A percentile compares a stretch with the other conserved stretches of the same genome.
Conservation (phyloP, 1,140 invertebrate species). For the Brachionus rotundiformis region DNA sequence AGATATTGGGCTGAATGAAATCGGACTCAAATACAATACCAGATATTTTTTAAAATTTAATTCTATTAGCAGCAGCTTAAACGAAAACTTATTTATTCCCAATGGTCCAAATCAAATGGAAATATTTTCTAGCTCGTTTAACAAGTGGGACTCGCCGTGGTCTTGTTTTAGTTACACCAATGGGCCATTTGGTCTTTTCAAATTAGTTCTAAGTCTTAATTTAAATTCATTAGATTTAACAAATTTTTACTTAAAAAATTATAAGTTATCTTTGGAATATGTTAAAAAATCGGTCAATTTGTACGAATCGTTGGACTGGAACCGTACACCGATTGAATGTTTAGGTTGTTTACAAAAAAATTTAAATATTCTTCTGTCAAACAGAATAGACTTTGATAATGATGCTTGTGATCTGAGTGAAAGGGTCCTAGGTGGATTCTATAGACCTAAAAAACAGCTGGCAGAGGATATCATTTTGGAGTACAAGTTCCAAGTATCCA, state of each 20-base stretch:
- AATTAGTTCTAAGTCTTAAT: not conserved
- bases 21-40: not conserved
- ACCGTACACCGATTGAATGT: not conserved
- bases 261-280: not conserved
- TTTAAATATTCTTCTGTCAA: not conserved
- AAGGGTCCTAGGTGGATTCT: not conserved
- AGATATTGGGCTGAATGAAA: conserved; percentile 32
- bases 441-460: not conserved
- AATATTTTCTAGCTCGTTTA: not conserved
- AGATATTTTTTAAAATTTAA: conserved; percentile 37
- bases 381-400: not conserved
- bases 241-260: conserved; percentile 28
- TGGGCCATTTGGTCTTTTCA: conserved; percentile 13
- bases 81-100: conserved; percentile 13
- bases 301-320: conserved; percentile 7
- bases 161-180: conserved; percentile 17
- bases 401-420: not conserved
- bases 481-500: not conserved
- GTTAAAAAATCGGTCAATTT: conserved; percentile 41
- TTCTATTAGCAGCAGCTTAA: not conserved
- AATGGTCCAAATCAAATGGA: not conserved
- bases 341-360: conserved; percentile 23
- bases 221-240: not conserved
- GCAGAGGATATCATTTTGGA: not conserved
- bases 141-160: not conserved